These are phyloP conservation scores for Vanessa atalanta DNA, from an alignment of 1,140 invertebrate genomes.

Conservation along the genomic window DNA sequence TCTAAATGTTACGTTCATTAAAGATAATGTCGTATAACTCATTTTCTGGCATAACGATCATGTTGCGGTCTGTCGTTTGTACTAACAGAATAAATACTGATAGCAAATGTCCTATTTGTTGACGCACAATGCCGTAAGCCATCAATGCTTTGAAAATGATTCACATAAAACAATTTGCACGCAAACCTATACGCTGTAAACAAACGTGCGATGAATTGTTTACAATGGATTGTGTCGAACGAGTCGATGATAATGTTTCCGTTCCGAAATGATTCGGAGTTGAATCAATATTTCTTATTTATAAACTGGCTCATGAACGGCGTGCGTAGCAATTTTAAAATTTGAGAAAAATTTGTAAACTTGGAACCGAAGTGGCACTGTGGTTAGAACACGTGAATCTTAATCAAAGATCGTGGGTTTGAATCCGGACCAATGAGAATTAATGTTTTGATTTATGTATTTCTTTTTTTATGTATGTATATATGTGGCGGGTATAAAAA, in stretches of 20 bases:
- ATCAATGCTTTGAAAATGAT: conserved; percentile 34
- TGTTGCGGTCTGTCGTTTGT: no score
- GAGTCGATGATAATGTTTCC: conserved; percentile 22
- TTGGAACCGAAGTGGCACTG: background rate
- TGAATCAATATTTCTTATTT: background rate
- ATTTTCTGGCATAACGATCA: no score
- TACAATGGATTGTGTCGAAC: conserved; percentile 23
- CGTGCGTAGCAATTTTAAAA: background rate
- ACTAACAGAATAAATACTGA: background rate
- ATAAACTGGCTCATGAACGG: background rate
- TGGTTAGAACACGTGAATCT: background rate
- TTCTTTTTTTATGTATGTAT: no score
- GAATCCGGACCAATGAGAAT: background rate
- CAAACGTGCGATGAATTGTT: conserved; percentile 35
- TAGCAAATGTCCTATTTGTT: background rate
- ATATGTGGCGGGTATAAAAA: no score
- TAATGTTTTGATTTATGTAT: no score
- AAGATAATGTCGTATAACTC: no score
- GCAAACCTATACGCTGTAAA: conserved; percentile 34
- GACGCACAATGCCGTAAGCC: conserved; percentile 13
- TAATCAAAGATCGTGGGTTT: background rate
- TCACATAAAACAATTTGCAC: conserved; percentile 34
- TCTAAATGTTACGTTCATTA: no score
- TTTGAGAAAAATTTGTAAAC: background rate
- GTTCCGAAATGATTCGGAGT: conserved; percentile 10